Evolutionary conservation across 1,140 invertebrate species (phyloP), one percentile per base, ranked within the genome.

Genomic region (Drosophila baimaii): DNA sequence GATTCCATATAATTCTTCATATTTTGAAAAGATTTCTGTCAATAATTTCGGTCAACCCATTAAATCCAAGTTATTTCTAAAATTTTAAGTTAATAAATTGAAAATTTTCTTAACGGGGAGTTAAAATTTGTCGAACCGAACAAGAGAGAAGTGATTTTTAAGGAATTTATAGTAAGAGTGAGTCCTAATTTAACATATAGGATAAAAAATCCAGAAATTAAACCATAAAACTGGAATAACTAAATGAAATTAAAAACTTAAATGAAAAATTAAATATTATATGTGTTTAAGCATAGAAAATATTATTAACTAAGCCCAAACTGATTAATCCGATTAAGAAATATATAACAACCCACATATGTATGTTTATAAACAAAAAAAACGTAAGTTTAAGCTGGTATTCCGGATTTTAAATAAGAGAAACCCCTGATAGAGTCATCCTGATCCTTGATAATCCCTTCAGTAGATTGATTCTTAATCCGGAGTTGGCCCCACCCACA

Each of bases 401-500:
- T 12, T 1, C 10, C 0, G 10, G 0, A 31, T 21, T 21, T 8
- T n/a, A 37, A 17, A 58, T 15, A 2, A 9, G n/a, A n/a, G n/a
- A 21, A 29, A 15, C n/a, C 17, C 5, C 41, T 23, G 44, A 17
- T 47, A 10, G 17, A 5, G 19, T n/a, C 15, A 39, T 41, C 25
- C 19, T 17, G 13, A 23, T 31, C 33, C n/a, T 21, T 41, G 19
- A 10, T 19, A 17, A 10, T 13, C 19, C 33, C 8, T 15, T 5
- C 4, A 19, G 9, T 12, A 6, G 13, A 2, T 8, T 10, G 1
- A 5, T 44, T 31, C 25, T 6, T 44, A 19, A 27, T 31, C 21
- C 19, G 6, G 21, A 6, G 2, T 13, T 10, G 37, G 55, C 55
- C 35, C 37, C 21, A 19, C 62, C 65, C 65, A 64, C 62, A 68